Evolutionary conservation across 1,140 invertebrate genomes (phyloP).

Genomic region (Bursaphelenchus mucronatus): DNA sequence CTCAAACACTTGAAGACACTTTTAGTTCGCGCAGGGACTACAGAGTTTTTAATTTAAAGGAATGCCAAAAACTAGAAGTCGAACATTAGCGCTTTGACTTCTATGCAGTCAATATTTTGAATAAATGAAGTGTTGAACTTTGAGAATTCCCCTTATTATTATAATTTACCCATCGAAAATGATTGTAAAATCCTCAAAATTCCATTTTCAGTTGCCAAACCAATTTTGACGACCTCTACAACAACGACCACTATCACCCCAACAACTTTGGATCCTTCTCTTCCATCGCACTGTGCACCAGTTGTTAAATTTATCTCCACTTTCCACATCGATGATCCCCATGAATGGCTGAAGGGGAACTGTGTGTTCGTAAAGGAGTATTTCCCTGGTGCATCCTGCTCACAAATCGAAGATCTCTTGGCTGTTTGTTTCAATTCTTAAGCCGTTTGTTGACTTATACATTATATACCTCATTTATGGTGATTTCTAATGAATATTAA

Average conservation of each 20-base stretch:
- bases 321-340: slow-evolving; percentile 5
- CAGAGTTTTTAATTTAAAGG: no score
- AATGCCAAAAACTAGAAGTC: no score
- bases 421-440: background rate
- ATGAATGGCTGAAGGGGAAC: slow-evolving; percentile 5
- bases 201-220: background rate
- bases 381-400: slow-evolving; percentile 9
- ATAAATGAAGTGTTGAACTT: background rate
- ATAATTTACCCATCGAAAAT: background rate
- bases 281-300: slow-evolving; percentile 2
- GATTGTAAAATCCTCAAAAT: background rate
- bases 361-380: slow-evolving; percentile 8
- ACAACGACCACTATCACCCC: background rate
- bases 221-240: background rate
- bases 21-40: no score
- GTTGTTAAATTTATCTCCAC: background rate
- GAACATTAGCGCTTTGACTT: no score
- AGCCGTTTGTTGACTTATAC: no score
- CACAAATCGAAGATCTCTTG: slow-evolving; percentile 4
- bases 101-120: no score
- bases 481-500: no score
- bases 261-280: background rate
- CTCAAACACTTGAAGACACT: no score
- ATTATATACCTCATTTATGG: no score
- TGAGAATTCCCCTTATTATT: background rate